phyloP scores from a whole-genome alignment of 2,113 vertebrate genomes.

The Anthoscopus minutus region DNA sequence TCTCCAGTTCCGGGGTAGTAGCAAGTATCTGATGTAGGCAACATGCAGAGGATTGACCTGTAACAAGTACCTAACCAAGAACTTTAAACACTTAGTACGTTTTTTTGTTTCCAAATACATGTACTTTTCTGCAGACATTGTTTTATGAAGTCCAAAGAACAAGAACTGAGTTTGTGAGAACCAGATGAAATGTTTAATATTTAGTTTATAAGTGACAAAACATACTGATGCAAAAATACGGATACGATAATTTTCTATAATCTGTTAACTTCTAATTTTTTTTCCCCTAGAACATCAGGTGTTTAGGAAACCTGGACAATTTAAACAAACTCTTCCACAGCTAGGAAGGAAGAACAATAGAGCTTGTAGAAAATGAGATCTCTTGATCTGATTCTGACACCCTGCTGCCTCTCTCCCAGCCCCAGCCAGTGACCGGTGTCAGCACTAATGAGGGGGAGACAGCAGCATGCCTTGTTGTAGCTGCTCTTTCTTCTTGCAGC shows the following conservation, averaged over 20 bases:
- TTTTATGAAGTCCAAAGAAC: not conserved
- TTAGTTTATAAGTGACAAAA: not conserved
- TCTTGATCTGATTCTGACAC: not conserved
- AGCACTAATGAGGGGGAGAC: not conserved
- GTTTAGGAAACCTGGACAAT: not conserved
- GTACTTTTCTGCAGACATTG: not conserved
- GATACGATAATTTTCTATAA: not conserved
- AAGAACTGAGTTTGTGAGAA: not conserved
- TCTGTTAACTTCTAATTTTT: not conserved
- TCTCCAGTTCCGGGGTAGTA: not conserved
- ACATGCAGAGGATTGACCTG: not conserved
- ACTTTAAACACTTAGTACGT: not conserved
- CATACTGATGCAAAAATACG: not conserved
- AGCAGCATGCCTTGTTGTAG: not conserved
- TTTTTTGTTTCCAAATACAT: not conserved
- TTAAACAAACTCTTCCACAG: not conserved
- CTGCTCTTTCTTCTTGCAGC: not conserved
- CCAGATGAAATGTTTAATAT: not conserved
- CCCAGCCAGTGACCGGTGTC: not conserved
- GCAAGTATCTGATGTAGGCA: not conserved
- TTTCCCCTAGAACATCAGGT: not conserved
- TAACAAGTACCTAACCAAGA: not conserved
- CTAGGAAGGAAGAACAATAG: not conserved
- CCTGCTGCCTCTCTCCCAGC: not conserved
- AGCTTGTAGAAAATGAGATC: not conserved